These are phyloP conservation scores for Hapalemur alaotrensis DNA, from an alignment of 2,797 vertebrate species.

Conservation along the genomic window DNA sequence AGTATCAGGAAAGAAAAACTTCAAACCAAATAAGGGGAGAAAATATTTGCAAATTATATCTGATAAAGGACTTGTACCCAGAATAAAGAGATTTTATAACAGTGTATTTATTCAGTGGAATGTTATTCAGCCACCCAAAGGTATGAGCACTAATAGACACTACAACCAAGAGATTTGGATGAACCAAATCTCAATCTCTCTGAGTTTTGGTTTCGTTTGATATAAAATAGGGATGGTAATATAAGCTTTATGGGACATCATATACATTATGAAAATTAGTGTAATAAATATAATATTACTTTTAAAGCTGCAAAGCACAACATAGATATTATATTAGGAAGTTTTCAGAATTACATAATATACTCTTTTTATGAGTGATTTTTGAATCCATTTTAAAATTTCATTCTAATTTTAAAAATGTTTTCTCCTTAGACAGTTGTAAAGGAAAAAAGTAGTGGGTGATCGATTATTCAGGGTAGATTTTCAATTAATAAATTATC, in stretches of 20 bases:
- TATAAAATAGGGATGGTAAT: background rate
- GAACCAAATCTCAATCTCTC: background rate
- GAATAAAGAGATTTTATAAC: background rate
- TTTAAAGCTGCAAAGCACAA: background rate
- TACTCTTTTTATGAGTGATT: background rate
- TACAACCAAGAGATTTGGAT: background rate
- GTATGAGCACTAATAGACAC: background rate
- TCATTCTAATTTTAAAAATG: constrained; percentile 34
- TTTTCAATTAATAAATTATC: constrained; percentile 9
- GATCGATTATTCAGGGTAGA: background rate
- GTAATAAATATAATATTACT: background rate
- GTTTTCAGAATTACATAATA: background rate
- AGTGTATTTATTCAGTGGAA: background rate
- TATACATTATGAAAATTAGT: background rate
- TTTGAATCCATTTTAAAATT: constrained; percentile 9
- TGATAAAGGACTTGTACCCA: background rate
- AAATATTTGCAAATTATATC: background rate
- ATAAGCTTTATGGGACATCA: background rate
- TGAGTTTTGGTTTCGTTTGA: background rate
- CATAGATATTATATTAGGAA: background rate
- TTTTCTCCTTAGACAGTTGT: background rate
- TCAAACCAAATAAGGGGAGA: background rate
- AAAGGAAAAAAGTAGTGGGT: background rate
- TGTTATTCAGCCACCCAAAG: background rate
- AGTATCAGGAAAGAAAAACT: background rate